Evolutionary conservation across 2,797 vertebrate genomes (phyloP).

Genomic region (Rhynchotus rufescens): DNA sequence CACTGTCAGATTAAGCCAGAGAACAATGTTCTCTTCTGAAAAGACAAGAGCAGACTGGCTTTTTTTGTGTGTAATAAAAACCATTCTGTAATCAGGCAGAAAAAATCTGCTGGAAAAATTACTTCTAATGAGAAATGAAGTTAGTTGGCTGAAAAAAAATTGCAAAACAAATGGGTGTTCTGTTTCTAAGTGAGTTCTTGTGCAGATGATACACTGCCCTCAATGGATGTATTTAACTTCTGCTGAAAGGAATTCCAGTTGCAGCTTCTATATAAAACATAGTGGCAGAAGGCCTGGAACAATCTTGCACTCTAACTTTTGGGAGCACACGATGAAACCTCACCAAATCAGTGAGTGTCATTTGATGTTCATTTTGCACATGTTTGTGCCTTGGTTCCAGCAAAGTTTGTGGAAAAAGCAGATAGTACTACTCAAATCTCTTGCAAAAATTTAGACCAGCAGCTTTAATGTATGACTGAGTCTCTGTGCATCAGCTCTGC

Average conservation of each 20-base stretch:
- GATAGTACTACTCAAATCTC: not conserved
- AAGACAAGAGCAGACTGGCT: conserved; percentile 23
- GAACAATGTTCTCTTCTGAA: conserved; percentile 14
- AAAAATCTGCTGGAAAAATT: conserved; percentile 44
- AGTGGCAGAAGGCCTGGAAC: conserved; percentile 14
- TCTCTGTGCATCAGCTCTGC: not conserved
- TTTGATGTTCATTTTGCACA: not conserved
- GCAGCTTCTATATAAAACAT: not conserved
- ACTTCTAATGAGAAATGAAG: conserved; percentile 24
- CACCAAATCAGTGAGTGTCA: not conserved
- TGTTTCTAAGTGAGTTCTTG: not conserved
- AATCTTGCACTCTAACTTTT: not conserved
- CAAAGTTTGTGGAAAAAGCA: not conserved
- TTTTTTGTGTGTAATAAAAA: conserved; percentile 39
- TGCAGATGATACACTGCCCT: conserved; percentile 68
- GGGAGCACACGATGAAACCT: not conserved
- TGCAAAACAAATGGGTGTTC: not conserved
- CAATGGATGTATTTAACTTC: conserved; percentile 38
- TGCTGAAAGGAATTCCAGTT: conserved; percentile 26
- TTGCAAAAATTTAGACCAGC: not conserved
- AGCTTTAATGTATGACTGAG: not conserved
- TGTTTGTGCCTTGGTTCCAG: not conserved
- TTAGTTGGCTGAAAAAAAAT: conserved; percentile 14
- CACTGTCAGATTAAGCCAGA: conserved; percentile 23
- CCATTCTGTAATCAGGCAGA: conserved; percentile 24